Conservation (phyloP, 2,888 invertebrate genomes). For the Aethes cnicana region DNA sequence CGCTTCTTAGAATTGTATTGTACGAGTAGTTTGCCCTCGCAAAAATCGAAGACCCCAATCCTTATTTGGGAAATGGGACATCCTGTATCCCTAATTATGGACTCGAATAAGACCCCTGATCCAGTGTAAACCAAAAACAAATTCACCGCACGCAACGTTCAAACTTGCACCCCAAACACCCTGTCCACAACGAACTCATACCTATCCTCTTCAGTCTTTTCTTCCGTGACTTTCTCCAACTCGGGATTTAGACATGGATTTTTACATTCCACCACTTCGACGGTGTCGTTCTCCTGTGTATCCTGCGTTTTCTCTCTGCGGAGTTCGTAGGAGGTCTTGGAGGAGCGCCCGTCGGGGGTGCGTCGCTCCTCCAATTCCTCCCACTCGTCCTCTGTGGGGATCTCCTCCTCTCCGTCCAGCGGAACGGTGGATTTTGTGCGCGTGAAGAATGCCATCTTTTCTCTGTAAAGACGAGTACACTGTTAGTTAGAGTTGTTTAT, state of each 20-base stretch:
- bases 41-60: too few species aligned
- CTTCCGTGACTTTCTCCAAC: conserved; percentile 42
- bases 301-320: conserved; percentile 49
- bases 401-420: conserved; percentile 83
- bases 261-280: conserved; percentile 64
- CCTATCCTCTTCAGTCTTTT: conserved; percentile 80
- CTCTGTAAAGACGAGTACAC: conserved; percentile 83
- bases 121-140: too few species aligned
- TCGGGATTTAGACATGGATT: conserved; percentile 53
- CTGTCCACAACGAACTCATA: conserved; percentile 93
- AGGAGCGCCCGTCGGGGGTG: conserved; percentile 74
- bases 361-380: conserved; percentile 69
- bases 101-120: too few species aligned
- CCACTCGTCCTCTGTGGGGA: conserved; percentile 76
- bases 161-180: conserved; percentile 92
- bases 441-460: conserved; percentile 98
- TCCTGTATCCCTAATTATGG: too few species aligned
- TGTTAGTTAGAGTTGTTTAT: background rate
- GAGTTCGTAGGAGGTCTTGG: conserved; percentile 72
- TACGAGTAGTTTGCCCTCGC: too few species aligned
- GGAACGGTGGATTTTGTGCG: conserved; percentile 90
- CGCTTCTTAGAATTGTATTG: too few species aligned
- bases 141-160: conserved; percentile 55
- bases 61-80: too few species aligned
- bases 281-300: conserved; percentile 11